Conservation (phyloP, 2,888 invertebrate species). For the Cephus spinipes region DNA sequence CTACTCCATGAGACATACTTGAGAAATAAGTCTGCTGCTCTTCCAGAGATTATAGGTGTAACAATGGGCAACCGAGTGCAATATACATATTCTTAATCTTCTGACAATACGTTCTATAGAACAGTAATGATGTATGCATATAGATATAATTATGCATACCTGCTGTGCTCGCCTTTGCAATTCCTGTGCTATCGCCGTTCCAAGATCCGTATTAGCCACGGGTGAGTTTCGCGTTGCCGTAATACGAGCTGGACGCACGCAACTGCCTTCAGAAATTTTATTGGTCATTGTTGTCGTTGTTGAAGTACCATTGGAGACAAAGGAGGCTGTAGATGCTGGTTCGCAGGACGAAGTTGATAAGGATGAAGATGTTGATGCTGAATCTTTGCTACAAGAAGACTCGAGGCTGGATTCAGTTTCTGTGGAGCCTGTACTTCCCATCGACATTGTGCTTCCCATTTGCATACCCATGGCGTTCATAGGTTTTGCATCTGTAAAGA, state of each 20-base stretch:
- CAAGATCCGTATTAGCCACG: slow-evolving; percentile 69
- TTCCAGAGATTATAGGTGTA: too few species aligned
- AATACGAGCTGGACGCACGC: slow-evolving; percentile 26
- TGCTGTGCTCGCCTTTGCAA: slow-evolving; percentile 75
- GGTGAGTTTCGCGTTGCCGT: slow-evolving; percentile 44
- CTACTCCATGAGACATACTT: too few species aligned
- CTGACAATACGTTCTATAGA: too few species aligned
- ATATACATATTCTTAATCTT: too few species aligned
- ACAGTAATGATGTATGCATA: too few species aligned
- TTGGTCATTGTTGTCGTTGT: slow-evolving; percentile 27
- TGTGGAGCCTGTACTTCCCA: slow-evolving; percentile 64
- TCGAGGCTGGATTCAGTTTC: slow-evolving; percentile 63
- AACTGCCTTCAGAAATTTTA: slow-evolving; percentile 29
- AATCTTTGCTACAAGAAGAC: slow-evolving; percentile 62
- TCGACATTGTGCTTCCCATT: slow-evolving; percentile 64
- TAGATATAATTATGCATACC: slow-evolving; percentile 60
- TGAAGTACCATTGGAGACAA: slow-evolving; percentile 45
- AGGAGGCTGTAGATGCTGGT: slow-evolving; percentile 48
- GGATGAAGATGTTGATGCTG: slow-evolving; percentile 60
- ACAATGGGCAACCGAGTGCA: too few species aligned
- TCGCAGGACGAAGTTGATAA: slow-evolving; percentile 62
- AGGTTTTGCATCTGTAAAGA: slow-evolving; percentile 53
- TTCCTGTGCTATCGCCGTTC: slow-evolving; percentile 79
- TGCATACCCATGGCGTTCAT: slow-evolving; percentile 64
- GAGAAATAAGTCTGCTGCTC: too few species aligned